Conservation (phyloP, 2,797 vertebrate genomes). For the Pterois miles region DNA sequence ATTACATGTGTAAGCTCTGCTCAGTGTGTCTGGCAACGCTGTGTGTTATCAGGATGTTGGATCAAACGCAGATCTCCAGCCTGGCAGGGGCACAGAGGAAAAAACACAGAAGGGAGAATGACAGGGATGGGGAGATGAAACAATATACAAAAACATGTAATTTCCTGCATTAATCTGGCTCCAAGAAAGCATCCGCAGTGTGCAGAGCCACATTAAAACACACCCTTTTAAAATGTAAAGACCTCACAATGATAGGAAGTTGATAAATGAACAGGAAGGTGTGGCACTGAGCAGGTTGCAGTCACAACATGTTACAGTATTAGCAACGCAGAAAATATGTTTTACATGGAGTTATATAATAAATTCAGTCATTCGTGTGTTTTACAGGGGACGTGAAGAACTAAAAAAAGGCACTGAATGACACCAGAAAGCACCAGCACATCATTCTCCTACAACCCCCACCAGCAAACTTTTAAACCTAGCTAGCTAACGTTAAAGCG, state of each 20-base stretch:
- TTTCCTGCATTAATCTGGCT: conserved; percentile 9
- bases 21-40: conserved; percentile 7
- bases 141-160: neutral
- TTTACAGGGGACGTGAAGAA: neutral
- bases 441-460: neutral
- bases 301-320: conserved; percentile 3
- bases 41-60: conserved; percentile 36
- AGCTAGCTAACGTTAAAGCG: too few relatives aligned
- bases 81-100: neutral
- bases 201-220: neutral
- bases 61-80: conserved; percentile 29
- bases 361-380: neutral
- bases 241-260: conserved; percentile 24
- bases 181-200: neutral
- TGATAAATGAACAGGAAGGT: neutral
- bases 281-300: conserved; percentile 6
- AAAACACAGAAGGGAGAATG: neutral
- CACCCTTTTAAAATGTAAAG: neutral
- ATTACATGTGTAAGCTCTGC: conserved; percentile 26
- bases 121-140: neutral
- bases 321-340: too few relatives aligned
- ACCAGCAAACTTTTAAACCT: neutral
- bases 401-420: neutral
- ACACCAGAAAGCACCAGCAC: neutral
- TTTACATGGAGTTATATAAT: neutral